Conservation (phyloP, 2,113 vertebrate species). For the Saguinus midas region DNA sequence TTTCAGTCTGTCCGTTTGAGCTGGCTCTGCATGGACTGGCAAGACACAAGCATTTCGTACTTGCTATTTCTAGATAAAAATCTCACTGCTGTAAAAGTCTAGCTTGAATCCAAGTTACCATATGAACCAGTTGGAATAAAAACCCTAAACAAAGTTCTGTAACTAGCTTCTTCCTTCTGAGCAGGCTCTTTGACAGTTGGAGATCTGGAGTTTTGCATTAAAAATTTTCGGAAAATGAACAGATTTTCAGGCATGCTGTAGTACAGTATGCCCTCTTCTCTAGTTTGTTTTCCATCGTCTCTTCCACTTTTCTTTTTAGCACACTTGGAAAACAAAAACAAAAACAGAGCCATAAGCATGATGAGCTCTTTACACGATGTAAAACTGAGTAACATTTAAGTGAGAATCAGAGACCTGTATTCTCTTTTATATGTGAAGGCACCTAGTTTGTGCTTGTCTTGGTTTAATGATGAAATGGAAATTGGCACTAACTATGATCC, state of each 20-base stretch:
- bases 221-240: constrained; percentile 32
- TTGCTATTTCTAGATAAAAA: constrained; percentile 58
- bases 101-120: constrained; percentile 55
- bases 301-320: neutral
- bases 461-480: neutral
- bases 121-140: constrained; percentile 59
- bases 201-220: neutral
- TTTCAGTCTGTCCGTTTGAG: constrained; percentile 17
- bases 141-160: constrained; percentile 21
- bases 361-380: neutral
- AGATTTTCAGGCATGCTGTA: neutral
- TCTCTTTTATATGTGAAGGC: neutral
- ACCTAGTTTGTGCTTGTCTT: neutral
- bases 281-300: neutral
- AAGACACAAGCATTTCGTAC: constrained; percentile 30
- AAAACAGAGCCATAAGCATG: neutral
- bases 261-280: neutral
- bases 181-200: neutral
- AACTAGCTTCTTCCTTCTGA: constrained; percentile 17
- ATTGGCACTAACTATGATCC: neutral
- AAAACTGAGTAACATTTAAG: neutral
- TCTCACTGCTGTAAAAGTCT: constrained; percentile 40
- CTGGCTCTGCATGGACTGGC: constrained; percentile 26
- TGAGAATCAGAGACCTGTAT: neutral
- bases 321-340: neutral